A percentile compares a stretch with the other conserved stretches of the same genome.
These are phyloP conservation scores for Rhabdomys pumilio DNA, from an alignment of 2,797 vertebrate species.

Conservation along the genomic window DNA sequence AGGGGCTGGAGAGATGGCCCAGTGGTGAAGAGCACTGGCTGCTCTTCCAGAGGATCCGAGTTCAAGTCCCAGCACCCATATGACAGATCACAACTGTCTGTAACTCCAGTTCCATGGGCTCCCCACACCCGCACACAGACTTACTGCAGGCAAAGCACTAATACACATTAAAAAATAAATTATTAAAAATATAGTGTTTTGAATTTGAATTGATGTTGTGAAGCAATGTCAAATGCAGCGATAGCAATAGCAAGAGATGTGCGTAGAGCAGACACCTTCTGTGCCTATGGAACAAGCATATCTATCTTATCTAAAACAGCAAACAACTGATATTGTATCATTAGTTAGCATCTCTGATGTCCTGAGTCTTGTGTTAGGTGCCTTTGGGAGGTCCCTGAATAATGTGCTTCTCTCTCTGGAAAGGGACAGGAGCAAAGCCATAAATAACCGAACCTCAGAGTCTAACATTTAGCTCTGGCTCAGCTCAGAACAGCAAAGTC, in stretches of 20 bases:
- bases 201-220: neutral
- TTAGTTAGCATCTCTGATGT: slow-evolving; percentile 9
- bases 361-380: neutral
- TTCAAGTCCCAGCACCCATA: neutral
- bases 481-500: neutral
- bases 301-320: neutral
- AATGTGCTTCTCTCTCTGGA: neutral
- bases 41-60: neutral
- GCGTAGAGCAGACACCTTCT: neutral
- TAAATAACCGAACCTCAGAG: slow-evolving; percentile 14
- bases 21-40: neutral
- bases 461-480: neutral
- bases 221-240: slow-evolving; percentile 48
- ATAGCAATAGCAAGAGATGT: slow-evolving; percentile 4
- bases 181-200: slow-evolving; percentile 5
- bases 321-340: neutral
- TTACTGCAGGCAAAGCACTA: neutral
- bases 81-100: neutral
- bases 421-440: neutral
- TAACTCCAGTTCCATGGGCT: neutral
- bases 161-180: neutral
- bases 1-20: neutral
- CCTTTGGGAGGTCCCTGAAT: neutral
- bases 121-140: neutral
- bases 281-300: neutral